Base-by-base conservation (phyloP, 2,113 vertebrate genomes). In the Zapornia atra region DNA sequence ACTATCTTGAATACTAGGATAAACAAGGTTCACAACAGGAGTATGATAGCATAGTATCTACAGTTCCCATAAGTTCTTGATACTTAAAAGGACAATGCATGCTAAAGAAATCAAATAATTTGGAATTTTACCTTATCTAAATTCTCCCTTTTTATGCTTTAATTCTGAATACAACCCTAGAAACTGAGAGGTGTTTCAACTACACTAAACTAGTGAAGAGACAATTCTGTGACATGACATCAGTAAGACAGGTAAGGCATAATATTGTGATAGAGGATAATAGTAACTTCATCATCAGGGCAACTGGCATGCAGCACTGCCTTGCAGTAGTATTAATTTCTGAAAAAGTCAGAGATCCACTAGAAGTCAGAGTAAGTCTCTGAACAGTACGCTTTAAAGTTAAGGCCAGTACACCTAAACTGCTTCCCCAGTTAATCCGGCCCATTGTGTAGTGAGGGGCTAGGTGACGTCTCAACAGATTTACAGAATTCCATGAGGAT, bases 401-500 rank as follows among this genome's bases (percentile, higher is more conserved):
- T 69, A 64, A 12, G 11, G 36, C 24, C 12, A 51, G 26, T 44
- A 29, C 5, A 72, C 6, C 11, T 73, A 34, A 81, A 42, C 42
- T 50, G 26, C 36, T 40, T 40, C 22, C 46, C 21, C 26, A 42
- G 15, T 50, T 53, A 64, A 59, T 17, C 20, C 19, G 15, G 26
- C 19, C 5, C 8, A 1, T 42, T 21, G 77, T 1, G 15, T 24
- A 54, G 9, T 12, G 8, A 90, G 21, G 0, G 0, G 25, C 22
- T 2, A 87, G 40, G 25, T 10, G 29, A 84, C 64, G 15, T 59
- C 21, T 61, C 11, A 48, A 25, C 6, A 50, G 44, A 85, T 26
- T 29, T 40, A 78, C 1, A 48, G 40, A 77, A 83, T 66, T 66
- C n/a, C 48, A 1, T 50, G 17, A 72, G 22, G 66, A 68, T 38